Base-by-base conservation (phyloP, 1,140 invertebrate species). In the Branchinecta lynchi region DNA sequence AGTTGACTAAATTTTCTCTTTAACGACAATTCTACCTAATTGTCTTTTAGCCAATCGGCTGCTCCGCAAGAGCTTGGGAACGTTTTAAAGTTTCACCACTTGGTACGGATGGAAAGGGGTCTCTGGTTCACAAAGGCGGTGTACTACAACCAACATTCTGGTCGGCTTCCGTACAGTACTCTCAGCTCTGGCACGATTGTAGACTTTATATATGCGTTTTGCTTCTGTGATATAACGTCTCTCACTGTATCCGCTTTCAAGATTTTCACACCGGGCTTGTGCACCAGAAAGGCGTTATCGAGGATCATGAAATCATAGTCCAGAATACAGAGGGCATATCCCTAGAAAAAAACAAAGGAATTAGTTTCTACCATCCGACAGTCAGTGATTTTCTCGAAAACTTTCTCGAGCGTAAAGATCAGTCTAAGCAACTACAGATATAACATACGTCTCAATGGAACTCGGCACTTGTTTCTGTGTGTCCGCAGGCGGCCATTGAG, bases 101-200 rank as follows among this genome's bases (percentile, higher is more conserved):
- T 67, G 45, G 43, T 44, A 67, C 66, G 44, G 43, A 17, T 21
- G 0, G 44, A 3, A 67, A 32, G 17, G 45, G 45, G 44, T 43
- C 44, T 44, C 45, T 43, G 45, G 43, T 44, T 45, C 10, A 9
- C 32, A 66, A 6, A 66, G 20, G 43, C 15, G 43, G 8, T 44
- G 9, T 44, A 71, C 46, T 73, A 92, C 79, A 93, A 85, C 72
- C 85, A 85, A 79, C 90, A 93, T 45, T 89, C 89, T 77, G 86
- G 87, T 75, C 84, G 83, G 66, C 82, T 83, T 51, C 90, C 90
- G 75, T 89, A 93, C 45, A 93, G 82, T 66, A 88, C 84, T 76
- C 89, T 90, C 65, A 92, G 81, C 80, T 93, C 89, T 0, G 89
- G 89, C 74, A 87, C 85, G 73, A 92, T 91, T 43, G 89, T 86